Base-by-base conservation (phyloP, 2,888 invertebrate species). In the Cryptosula pallasiana region DNA sequence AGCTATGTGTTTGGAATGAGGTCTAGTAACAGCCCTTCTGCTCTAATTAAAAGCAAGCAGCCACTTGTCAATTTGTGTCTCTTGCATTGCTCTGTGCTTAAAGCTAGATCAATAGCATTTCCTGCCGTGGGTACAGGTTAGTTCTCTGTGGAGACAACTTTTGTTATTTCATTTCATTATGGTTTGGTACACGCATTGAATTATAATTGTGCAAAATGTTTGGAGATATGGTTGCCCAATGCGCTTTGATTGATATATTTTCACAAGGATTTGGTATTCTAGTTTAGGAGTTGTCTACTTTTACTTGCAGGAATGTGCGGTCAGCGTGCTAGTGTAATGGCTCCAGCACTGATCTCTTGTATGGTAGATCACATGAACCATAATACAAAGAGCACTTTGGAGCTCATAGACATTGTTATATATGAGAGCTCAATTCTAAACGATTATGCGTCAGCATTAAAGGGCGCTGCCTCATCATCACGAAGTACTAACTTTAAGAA, bases 341-440 rank as follows among this genome's bases (percentile, higher is more conserved):
- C 63, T 29, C 63, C 63, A 32, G 63, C 32, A 25, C n/a, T 63
- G 29, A 32, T 63, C 25, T 25, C 9, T 13, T 27, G 29, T 32
- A 63, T 63, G 32, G 27, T 32, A 13, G 63, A 63, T 13, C 32
- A 32, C 32, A 32, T 63, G 32, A 32, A 25, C 1, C 20, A 32
- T 5, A 25, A 34, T 9, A 2, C 63, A 63, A 20, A 34, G n/a
- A 63, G 9, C n/a, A 13, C 32, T 5, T 34, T 63, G 32, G 63
- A 63, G 32, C 25, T 63, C 63, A 63, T 63, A 25, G 63, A 63
- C n/a, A 63, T 63, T 9, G 63, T 63, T 5, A 34, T 63, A 63
- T 63, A 32, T 27, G 32, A 27, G 2, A 27, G 32, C 9, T 29
- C 9, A 29, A 13, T 27, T 29, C 5, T 63, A 9, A 9, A 63